Evolutionary conservation across 1,140 invertebrate genomes (phyloP), one percentile per base, ranked within the genome.

Genomic region (Lordiphosa collinella): DNA sequence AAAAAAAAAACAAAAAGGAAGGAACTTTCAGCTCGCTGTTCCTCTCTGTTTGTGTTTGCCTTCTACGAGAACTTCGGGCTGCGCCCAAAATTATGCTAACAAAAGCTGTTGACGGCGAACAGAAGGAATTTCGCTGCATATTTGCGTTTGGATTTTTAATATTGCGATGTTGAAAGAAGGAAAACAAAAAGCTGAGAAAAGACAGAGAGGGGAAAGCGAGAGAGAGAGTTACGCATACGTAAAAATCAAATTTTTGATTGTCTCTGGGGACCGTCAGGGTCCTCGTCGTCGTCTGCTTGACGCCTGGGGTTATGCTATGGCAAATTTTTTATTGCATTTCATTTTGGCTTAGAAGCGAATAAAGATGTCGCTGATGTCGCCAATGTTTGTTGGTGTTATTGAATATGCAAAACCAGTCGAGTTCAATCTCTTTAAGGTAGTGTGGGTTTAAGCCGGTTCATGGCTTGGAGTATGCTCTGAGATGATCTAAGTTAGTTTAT

Each of bases 101-200:
- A 76, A 84, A 84, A 76, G 78, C 60, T 61, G 65, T 79, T 37
- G 61, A 53, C 65, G 61, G 10, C 43, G 6, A 35, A 49, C n/a
- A 31, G 32, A 46, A 53, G 55, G 67, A 71, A 82, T 62, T 54
- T 68, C 52, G 72, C 72, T 72, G 72, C 72, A 76, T 82, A 84
- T 84, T 84, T 82, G 67, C 78, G 58, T 64, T 63, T 58, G 78
- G 78, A 84, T 82, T 82, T 82, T 82, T 82, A 82, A 82, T 82
- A 82, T 82, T 76, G 66, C 72, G 58, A 5, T 22, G 18, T 22
- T 22, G 18, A 40, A 7, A 7, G 10, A 10, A 13, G 12, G 7
- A 31, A 18, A 6, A 32, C 50, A 46, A 36, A 3, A 25, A 11
- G 43, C 35, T 47, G 31, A 37, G 11, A 29, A 11, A 32, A 4